These are phyloP conservation scores for Dicycla oo DNA, from an alignment of 2,888 invertebrate genomes.

Conservation along the genomic window DNA sequence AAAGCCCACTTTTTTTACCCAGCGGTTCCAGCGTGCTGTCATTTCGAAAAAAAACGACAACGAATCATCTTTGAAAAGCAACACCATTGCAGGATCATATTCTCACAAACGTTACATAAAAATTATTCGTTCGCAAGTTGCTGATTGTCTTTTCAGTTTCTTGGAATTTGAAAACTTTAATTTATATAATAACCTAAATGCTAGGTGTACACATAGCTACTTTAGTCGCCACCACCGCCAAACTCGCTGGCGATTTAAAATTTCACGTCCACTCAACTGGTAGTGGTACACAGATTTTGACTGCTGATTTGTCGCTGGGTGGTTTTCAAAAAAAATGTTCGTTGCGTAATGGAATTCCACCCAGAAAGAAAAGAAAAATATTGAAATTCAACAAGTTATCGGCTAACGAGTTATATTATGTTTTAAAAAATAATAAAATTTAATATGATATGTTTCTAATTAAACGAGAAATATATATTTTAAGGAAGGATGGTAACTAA, in stretches of 20 bases:
- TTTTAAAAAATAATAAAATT: too few species aligned
- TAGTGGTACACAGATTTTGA: too few species aligned
- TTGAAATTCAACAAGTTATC: too few species aligned
- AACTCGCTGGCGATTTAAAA: not conserved
- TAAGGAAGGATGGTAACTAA: too few species aligned
- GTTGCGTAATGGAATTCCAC: too few species aligned
- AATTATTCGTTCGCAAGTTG: not conserved
- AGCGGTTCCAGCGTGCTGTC: too few species aligned
- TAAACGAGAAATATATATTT: too few species aligned
- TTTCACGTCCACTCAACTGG: not conserved
- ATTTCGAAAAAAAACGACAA: constrained; percentile 1
- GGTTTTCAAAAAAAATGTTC: too few species aligned
- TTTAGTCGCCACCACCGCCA: not conserved
- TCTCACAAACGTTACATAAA: constrained; percentile 15
- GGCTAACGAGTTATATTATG: too few species aligned
- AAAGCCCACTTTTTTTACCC: not conserved
- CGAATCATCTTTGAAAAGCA: not conserved
- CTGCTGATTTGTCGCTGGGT: too few species aligned
- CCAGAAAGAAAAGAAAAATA: too few species aligned
- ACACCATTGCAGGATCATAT: constrained; percentile 28
- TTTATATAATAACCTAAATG: not conserved
- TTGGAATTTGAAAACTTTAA: not conserved
- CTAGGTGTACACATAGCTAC: not conserved
- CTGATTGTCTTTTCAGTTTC: not conserved
- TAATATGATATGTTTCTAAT: too few species aligned